Conservation (phyloP, 1,140 invertebrate species). For the Conus betulinus region DNA sequence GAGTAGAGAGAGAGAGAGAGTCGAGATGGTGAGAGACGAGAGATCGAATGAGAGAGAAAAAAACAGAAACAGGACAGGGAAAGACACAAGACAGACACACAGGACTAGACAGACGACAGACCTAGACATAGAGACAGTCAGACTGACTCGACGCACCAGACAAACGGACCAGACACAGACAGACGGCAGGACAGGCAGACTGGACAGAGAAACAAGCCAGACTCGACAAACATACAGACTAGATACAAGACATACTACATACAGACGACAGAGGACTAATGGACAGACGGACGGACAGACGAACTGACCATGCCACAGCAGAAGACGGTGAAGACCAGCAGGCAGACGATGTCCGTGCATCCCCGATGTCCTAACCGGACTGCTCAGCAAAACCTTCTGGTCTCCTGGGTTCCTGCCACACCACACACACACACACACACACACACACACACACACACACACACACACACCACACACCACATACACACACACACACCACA, state of each 20-base stretch:
- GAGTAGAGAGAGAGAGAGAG: neutral
- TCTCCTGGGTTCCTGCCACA: slow-evolving; percentile 57
- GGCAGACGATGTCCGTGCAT: slow-evolving; percentile 89
- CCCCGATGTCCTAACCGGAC: slow-evolving; percentile 67
- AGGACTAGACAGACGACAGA: neutral
- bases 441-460: no score
- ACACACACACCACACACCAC: no score
- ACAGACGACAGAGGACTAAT: slow-evolving; percentile 26
- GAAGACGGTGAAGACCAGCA: slow-evolving; percentile 88
- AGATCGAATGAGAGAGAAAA: neutral
- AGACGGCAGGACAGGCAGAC: neutral
- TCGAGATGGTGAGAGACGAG: neutral
- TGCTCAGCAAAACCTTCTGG: slow-evolving; percentile 63
- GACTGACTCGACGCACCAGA: neutral
- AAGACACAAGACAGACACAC: neutral
- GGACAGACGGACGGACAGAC: slow-evolving; percentile 22
- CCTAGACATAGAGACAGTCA: neutral
- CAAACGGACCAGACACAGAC: neutral
- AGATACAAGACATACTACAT: slow-evolving; percentile 2
- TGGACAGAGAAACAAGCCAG: neutral
- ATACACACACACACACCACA: no score
- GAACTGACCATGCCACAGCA: slow-evolving; percentile 90
- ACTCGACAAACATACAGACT: neutral
- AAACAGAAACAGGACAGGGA: neutral
- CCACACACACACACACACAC: no score